Conservation (phyloP, 2,113 vertebrate species). For the Neotoma lepida region DNA sequence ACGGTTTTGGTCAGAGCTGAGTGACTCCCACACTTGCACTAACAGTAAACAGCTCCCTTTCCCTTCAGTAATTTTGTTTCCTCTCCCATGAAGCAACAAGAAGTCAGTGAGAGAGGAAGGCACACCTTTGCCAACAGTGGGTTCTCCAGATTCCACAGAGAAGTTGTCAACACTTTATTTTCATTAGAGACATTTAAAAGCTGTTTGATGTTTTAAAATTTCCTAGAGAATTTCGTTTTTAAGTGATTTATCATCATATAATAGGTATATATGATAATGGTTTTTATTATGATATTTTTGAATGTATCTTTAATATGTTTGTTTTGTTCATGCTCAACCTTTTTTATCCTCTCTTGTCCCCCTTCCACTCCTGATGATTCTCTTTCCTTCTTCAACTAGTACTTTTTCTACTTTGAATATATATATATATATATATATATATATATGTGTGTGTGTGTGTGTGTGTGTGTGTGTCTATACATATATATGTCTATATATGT, state of each 20-base stretch:
- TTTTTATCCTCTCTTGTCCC: not conserved
- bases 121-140: not conserved
- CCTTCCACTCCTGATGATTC: no score
- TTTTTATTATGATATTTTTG: not conserved
- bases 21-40: accelerated
- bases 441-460: no score
- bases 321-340: not conserved
- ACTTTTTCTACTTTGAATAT: not conserved
- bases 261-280: not conserved
- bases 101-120: not conserved
- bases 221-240: not conserved
- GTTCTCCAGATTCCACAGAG: accelerated
- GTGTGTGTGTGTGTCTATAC: no score
- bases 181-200: not conserved
- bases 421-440: not conserved
- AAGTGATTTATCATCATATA: not conserved
- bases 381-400: not conserved
- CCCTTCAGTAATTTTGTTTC: accelerated
- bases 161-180: not conserved
- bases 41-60: no score
- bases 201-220: not conserved
- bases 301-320: not conserved
- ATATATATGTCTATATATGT: not conserved
- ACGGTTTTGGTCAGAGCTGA: not conserved
- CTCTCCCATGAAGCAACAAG: not conserved